Evolutionary conservation across 2,797 vertebrate genomes (phyloP), one percentile per base, ranked within the genome.

Genomic region (Anableps anableps): DNA sequence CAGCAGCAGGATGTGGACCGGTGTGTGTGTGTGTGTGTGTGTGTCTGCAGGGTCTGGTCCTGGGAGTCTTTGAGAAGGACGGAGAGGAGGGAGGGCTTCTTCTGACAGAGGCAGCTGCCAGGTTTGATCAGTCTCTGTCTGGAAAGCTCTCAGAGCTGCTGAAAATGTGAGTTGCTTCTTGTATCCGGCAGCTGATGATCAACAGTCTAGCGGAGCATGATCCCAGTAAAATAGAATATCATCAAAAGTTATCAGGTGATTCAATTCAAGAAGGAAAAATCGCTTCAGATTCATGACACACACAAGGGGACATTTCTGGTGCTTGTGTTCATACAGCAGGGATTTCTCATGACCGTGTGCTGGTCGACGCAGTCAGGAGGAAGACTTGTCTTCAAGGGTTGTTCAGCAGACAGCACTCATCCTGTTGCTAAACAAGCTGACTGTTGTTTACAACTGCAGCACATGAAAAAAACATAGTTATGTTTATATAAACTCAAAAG

Each of bases 91-190:
- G 83, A 0, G 58, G 64, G 10, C 51, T 93, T 64, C 94, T 93
- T 55, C 93, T 99, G 73, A 98, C 98, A 2, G 93, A 94, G 16
- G 95, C 97, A 0, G 97, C 96, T 21, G 96, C 96, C 66, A 91
- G 87, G 34, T 97, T 99, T 73, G 95, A 99, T 88, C 94, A 91
- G 38, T 90, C 88, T 14, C 81, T 98, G 68, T 96, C 95, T 14
- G 98, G 98, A 16, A 98, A 96, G 91, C 96, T 99, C 66, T 94
- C 96, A 72, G 94, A 98, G n/a, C 89, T 97, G 78, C 88, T 99
- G 79, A 90, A 95, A 1, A 62, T 96, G 99, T 99, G 90, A 96
- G 97, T 96, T 14, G 6, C 36, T 48, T 72, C 14, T 10, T 72
- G 6, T 48, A 13, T 23, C n/a, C 8, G 17, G 29, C 68, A 71